These are phyloP conservation scores for Conus ventricosus DNA, from an alignment of 1,140 invertebrate species.

Conservation along the genomic window DNA sequence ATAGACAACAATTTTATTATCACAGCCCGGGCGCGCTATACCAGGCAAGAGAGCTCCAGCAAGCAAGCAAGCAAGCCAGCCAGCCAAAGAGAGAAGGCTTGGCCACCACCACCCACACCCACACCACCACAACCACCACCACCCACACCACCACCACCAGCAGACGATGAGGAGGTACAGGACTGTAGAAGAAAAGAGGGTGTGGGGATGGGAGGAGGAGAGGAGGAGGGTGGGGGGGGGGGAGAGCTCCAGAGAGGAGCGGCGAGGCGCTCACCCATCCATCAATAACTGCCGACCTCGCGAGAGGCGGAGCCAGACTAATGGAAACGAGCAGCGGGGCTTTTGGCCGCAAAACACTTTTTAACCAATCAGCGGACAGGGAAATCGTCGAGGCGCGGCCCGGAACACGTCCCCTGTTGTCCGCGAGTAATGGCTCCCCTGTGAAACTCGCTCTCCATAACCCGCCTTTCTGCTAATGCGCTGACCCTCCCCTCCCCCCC, in stretches of 20 bases:
- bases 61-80: not conserved
- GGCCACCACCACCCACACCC: no score
- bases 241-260: not conserved
- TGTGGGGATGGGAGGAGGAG: no score
- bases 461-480: constrained; percentile 22
- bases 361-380: constrained; percentile 39
- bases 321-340: constrained; percentile 25
- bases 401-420: constrained; percentile 23
- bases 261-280: not conserved
- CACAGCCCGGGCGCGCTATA: not conserved
- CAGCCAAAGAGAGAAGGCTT: no score
- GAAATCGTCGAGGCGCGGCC: constrained; percentile 32
- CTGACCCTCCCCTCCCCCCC: not conserved
- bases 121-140: no score
- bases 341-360: constrained; percentile 35
- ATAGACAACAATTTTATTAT: constrained; percentile 23
- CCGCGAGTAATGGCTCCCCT: constrained; percentile 23
- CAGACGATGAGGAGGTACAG: no score
- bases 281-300: constrained; percentile 16
- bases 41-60: not conserved
- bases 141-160: no score
- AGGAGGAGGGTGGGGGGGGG: no score
- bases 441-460: constrained; percentile 10
- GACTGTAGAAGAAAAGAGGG: no score
- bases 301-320: constrained; percentile 24